Base-by-base conservation (phyloP, 2,797 vertebrate genomes). In the Hoplostethus mediterraneus region DNA sequence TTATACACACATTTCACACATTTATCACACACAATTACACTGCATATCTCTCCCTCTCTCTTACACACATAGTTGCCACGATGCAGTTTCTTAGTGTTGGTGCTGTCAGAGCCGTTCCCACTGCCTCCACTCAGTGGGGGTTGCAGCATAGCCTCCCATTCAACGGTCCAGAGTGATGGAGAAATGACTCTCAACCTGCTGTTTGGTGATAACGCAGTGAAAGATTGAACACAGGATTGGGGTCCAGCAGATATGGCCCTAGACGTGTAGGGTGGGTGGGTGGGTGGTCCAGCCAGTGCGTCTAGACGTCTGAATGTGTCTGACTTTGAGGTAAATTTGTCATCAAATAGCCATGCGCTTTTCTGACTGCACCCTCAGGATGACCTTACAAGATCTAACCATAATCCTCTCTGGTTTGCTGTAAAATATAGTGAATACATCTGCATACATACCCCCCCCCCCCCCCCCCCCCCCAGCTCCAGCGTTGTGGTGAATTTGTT, bases 81-180 rank as follows among this genome's bases (percentile, higher is more conserved):
- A 11, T 83, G 84, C 67, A 75, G 76, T 78, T 86, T 80, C 81
- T 60, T 87, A 92, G 88, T 87, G 88, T 82, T 65, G 58, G 60
- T 63, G 79, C 85, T 89, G 88, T 92, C 89, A 90, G 51, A 74
- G 66, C 74, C 45, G 0, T 79, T 82, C 74, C 69, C 72, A 45
- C 69, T 7, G 36, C 74, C 77, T 80, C 64, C 63, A 21, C 67
- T 65, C 81, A 44, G 72, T 52, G 2, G 72, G 73, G 71, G 60
- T 63, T 73, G 55, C 4, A 6, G 36, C 14, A 9, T 65, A 80
- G 49, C 53, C 77, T 65, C 63, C 30, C 2, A 33, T 58, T 60
- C 49, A 67, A 66, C 9, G 21, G 67, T 63, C 80, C 80, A 76
- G 33, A 68, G 65, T 49, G 48, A 70, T 73, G 74, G 58, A 79